Evolutionary conservation across 2,113 vertebrate species (phyloP).

Genomic region (Aramus guarauna): DNA sequence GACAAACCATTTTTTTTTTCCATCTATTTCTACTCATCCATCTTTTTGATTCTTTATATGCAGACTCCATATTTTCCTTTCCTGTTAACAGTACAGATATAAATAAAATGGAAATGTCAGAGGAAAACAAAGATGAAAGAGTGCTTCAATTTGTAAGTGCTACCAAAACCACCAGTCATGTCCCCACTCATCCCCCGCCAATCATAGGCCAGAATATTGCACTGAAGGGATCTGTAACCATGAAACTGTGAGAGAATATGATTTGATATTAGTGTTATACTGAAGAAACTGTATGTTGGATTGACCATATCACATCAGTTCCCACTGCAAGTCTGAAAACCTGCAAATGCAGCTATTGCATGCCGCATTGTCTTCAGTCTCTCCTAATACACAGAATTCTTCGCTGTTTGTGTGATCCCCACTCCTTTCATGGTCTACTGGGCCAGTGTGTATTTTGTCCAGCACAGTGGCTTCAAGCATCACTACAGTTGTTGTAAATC

Average conservation of each 20-base stretch:
- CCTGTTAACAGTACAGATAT: not conserved
- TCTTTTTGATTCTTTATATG: not conserved
- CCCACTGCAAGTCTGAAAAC: not conserved
- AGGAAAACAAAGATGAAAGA: fast-evolving
- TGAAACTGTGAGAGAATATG: not conserved
- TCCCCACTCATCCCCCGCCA: too few relatives aligned
- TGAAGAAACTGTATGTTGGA: not conserved
- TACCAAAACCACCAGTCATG: not conserved
- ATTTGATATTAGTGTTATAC: not conserved
- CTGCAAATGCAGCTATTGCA: not conserved
- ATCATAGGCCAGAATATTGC: not conserved
- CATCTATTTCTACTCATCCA: not conserved
- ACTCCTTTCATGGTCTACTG: not conserved
- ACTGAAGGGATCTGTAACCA: not conserved
- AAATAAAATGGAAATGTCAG: not conserved
- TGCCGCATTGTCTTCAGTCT: not conserved
- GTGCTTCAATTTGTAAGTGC: not conserved
- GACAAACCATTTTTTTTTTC: not conserved
- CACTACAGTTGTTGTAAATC: not conserved
- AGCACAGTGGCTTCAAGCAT: not conserved
- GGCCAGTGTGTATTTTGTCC: not conserved
- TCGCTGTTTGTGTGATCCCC: not conserved
- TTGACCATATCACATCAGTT: not conserved
- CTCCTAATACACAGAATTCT: not conserved
- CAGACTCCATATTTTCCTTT: not conserved